A percentile compares a stretch with the other conserved stretches of the same genome.
These are phyloP conservation scores for Aulostomus chinensis DNA, from an alignment of 2,797 vertebrate species.

Conservation along the genomic window DNA sequence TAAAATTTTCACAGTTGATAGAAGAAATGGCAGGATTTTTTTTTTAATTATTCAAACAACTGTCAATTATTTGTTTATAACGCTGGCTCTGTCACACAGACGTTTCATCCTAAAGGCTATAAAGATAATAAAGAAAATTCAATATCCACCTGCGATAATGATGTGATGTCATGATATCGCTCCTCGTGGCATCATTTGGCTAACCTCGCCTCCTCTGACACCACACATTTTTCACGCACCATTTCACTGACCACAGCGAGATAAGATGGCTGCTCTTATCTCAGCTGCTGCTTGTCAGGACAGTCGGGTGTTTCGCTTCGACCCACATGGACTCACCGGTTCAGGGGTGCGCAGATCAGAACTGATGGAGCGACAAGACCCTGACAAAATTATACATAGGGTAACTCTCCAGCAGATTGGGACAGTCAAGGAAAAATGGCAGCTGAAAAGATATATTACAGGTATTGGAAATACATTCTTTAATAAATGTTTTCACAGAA, in stretches of 20 bases:
- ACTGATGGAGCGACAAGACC: constrained; percentile 11
- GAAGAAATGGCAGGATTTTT: too few relatives aligned
- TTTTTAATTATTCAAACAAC: constrained; percentile 1
- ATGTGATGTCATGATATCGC: constrained; percentile 59
- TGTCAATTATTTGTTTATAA: constrained; percentile 2
- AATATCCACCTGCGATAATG: constrained; percentile 59
- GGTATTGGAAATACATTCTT: too few relatives aligned
- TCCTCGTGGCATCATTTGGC: constrained; percentile 61
- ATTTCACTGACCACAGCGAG: constrained; percentile 64
- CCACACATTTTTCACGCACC: constrained; percentile 68
- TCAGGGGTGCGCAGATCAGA: constrained; percentile 42
- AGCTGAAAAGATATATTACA: too few relatives aligned
- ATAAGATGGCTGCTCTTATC: constrained; percentile 68
- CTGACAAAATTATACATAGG: not conserved
- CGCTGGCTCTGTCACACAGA: constrained; percentile 3
- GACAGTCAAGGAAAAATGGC: not conserved
- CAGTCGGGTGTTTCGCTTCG: constrained; percentile 41
- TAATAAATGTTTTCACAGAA: too few relatives aligned
- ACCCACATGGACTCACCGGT: constrained; percentile 21
- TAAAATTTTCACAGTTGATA: too few relatives aligned
- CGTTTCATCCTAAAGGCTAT: constrained; percentile 38
- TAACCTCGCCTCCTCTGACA: constrained; percentile 59
- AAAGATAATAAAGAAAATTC: constrained; percentile 50
- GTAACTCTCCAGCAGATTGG: too few relatives aligned
- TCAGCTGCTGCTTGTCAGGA: constrained; percentile 50